Conservation (phyloP, 2,797 vertebrate genomes). For the Typhlichthys subterraneus region DNA sequence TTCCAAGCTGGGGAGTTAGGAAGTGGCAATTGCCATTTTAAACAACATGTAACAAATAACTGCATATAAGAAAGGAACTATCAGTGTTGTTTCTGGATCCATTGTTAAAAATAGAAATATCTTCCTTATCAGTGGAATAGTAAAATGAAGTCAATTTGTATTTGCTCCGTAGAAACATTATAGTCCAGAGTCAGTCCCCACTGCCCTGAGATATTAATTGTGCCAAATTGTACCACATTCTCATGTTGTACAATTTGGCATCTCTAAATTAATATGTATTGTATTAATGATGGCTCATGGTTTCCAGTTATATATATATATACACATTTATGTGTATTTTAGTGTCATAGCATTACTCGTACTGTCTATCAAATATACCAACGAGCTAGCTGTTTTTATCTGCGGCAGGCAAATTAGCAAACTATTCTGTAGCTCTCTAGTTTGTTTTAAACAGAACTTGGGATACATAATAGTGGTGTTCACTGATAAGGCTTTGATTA, state of each 20-base stretch:
- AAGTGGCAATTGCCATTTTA: background rate
- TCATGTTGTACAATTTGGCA: too few species aligned
- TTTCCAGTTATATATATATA: too few species aligned
- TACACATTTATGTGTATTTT: constrained; percentile 5
- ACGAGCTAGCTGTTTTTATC: constrained; percentile 37
- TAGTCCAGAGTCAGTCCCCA: too few species aligned
- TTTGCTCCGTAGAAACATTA: too few species aligned
- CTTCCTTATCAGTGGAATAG: background rate
- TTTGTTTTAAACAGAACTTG: constrained; percentile 10
- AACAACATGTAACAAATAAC: background rate
- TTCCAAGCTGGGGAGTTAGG: background rate
- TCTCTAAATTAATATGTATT: too few species aligned
- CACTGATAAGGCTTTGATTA: constrained; percentile 50
- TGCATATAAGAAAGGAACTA: background rate
- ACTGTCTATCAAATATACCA: constrained; percentile 39
- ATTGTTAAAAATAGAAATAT: background rate
- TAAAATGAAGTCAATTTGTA: too few species aligned
- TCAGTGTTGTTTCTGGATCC: background rate
- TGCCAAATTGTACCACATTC: too few species aligned
- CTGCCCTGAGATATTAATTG: too few species aligned
- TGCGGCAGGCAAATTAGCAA: constrained; percentile 6
- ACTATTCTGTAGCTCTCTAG: constrained; percentile 9
- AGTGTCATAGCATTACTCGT: constrained; percentile 14
- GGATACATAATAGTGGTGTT: constrained; percentile 36
- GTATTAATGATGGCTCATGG: too few species aligned